Evolutionary conservation across 1,140 invertebrate genomes (phyloP), one percentile per base, ranked within the genome.

Genomic region (Hormaphis cornu): DNA sequence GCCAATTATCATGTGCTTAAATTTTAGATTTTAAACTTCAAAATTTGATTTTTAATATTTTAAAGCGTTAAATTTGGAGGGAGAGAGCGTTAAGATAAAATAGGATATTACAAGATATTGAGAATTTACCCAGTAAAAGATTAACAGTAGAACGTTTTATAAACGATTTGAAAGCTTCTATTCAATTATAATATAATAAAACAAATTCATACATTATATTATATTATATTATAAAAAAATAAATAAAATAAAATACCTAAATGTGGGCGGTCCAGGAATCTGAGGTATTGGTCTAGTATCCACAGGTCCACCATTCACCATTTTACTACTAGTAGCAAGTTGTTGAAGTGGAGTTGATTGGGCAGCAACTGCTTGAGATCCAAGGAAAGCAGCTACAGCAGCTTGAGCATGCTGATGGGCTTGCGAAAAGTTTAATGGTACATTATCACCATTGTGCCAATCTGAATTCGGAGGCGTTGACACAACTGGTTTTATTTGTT

Each of bases 181-280:
- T n/a, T n/a, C n/a, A n/a, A n/a, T n/a, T n/a, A n/a, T n/a, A n/a
- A n/a, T n/a, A n/a, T n/a, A n/a, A n/a, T n/a, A n/a, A n/a, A n/a
- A n/a, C n/a, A n/a, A n/a, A n/a, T n/a, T n/a, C n/a, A n/a, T n/a
- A n/a, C n/a, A n/a, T n/a, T n/a, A n/a, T n/a, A n/a, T n/a, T n/a
- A n/a, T n/a, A n/a, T n/a, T n/a, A n/a, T n/a, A n/a, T 33, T 33
- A 9, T 33, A 33, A 6, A 33, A 6, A 33, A 33, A 33, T 9
- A 33, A 72, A 10, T 70, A 44, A 63, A 61, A 48, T 12, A 69
- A 20, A 16, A 78, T 85, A 91, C 85, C 89, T 89, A 82, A 91
- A 91, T 79, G 89, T 88, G 73, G 90, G 88, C 77, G 87, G 61
- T 50, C 61, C 83, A 7, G 86, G 87, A 77, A 86, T 87, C 73